phyloP scores from a whole-genome alignment of 2,797 vertebrate species.

The Siniperca undulata region DNA sequence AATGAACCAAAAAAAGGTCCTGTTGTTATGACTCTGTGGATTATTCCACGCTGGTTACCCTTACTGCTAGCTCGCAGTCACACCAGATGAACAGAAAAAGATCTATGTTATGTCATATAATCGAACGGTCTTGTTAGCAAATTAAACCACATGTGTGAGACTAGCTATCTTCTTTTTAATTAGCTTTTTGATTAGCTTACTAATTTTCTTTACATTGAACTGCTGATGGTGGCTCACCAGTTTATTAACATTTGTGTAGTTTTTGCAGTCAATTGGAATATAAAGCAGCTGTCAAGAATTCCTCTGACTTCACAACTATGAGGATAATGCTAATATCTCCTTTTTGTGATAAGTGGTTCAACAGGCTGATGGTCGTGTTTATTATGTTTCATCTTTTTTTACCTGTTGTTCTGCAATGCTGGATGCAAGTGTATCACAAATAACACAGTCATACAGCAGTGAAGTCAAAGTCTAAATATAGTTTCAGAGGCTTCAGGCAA shows the following conservation, averaged over 20 bases:
- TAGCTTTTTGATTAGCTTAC: not conserved
- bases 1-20: not conserved
- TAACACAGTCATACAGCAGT: not conserved
- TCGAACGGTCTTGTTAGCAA: too few relatives aligned
- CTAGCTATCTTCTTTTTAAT: too few relatives aligned
- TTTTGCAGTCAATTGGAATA: not conserved
- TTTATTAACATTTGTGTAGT: not conserved
- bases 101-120: too few relatives aligned
- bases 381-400: not conserved
- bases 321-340: too few relatives aligned
- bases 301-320: not conserved
- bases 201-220: not conserved
- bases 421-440: not conserved
- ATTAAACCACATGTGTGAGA: not conserved
- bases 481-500: slow-evolving; percentile 2
- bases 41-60: too few relatives aligned
- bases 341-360: too few relatives aligned
- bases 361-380: not conserved
- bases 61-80: too few relatives aligned
- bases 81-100: too few relatives aligned
- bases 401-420: not conserved
- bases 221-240: not conserved
- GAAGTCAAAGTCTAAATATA: not conserved
- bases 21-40: too few relatives aligned
- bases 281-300: not conserved